A percentile compares a stretch with the other conserved stretches of the same genome.
Conservation (phyloP, 2,888 invertebrate genomes). For the Tenodera sinensis region DNA sequence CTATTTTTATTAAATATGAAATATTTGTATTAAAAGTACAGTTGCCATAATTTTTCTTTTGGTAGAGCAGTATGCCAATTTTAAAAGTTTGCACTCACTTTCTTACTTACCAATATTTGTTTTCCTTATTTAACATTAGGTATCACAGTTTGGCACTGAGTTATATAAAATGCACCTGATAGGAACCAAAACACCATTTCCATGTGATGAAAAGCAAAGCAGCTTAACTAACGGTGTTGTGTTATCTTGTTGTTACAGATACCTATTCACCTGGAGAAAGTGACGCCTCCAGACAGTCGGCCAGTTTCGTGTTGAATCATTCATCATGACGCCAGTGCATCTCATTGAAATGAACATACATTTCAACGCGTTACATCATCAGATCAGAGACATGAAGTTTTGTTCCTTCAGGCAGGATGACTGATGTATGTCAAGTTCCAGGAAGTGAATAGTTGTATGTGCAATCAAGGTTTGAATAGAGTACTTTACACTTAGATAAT, state of each 20-base stretch:
- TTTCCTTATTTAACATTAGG: too few species aligned
- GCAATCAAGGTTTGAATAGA: neutral
- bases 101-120: too few species aligned
- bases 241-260: conserved; percentile 55
- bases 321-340: conserved; percentile 43
- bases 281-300: conserved; percentile 59
- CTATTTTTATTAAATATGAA: too few species aligned
- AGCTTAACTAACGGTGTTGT: neutral
- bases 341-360: conserved; percentile 39
- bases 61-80: too few species aligned
- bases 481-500: neutral
- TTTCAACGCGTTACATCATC: neutral
- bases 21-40: too few species aligned
- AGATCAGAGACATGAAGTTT: neutral
- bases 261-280: conserved; percentile 51
- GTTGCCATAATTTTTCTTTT: too few species aligned
- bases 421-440: neutral
- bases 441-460: neutral
- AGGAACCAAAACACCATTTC: too few species aligned
- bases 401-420: neutral
- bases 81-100: too few species aligned
- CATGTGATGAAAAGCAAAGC: neutral
- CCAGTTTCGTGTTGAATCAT: conserved; percentile 41
- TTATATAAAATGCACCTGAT: too few species aligned
- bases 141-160: too few species aligned